Evolutionary conservation across 2,888 invertebrate genomes (phyloP), one percentile per base, ranked within the genome.

Genomic region (Drosophila tanythrix): DNA sequence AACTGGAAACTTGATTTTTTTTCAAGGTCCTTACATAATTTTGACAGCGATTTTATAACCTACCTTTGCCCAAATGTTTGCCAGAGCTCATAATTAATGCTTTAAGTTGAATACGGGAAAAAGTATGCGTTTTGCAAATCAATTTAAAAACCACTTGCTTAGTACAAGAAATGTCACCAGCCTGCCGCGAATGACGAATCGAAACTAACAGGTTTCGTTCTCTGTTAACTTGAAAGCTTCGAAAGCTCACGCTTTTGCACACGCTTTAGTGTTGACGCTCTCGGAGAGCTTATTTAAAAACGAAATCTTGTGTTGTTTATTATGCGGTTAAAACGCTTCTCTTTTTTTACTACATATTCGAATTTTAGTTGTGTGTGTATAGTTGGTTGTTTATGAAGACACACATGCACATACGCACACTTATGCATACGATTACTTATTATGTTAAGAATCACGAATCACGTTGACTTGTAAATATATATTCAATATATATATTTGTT

Each of bases 21-120:
- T n/a, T 40, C 11, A 66, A 57, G 29, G 46, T 21, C 11, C n/a
- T 25, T 13, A 5, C 53, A 72, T n/a, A 2, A 11, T 58, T 31
- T 15, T 4, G 13, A 0, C 3, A 4, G 2, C 15, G 29, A 52
- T 61, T 52, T 29, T n/a, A 2, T 8, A 21, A n/a, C 55, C 52
- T 70, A 87, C 87, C 87, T 79, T 88, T 87, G 21, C 46, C 69
- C 15, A 82, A 79, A 70, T 86, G 86, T 61, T 86, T 86, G 29
- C 77, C 81, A 31, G 73, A 21, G 46, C 74, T 85, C 85, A 88
- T 86, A 2, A 29, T 71, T n/a, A 77, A 29, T 11, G 18, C 2
- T 61, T 69, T 57, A 36, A 71, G 38, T 56, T 62, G 56, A n/a
- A 77, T 46, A 10, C 43, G 43, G 0, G 43, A 51, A 51, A 77